A percentile compares a stretch with the other conserved stretches of the same genome.
Conservation (phyloP, 2,888 invertebrate species). For the Lordiphosa fenestrarum region DNA sequence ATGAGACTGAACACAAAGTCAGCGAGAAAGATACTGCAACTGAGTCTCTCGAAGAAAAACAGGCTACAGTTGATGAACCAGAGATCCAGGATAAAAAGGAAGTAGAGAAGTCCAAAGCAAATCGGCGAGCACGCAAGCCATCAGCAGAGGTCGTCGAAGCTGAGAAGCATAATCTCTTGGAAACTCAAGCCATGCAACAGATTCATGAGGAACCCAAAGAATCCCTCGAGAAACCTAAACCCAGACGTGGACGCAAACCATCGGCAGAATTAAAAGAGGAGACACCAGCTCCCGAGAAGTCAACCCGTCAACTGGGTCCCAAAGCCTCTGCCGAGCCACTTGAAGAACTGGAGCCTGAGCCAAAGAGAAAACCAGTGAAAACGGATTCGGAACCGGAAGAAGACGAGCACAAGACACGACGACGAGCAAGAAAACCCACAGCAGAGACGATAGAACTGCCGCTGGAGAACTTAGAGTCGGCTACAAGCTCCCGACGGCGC, state of each 20-base stretch:
- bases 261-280: conserved; percentile 4
- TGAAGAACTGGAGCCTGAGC: conserved; percentile 1
- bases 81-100: background rate
- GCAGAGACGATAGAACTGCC: background rate
- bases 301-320: background rate
- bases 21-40: background rate
- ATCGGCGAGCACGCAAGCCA: conserved; percentile 35
- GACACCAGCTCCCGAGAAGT: background rate
- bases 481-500: conserved; percentile 19
- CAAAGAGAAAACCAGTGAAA: conserved; percentile 1
- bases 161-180: background rate
- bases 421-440: conserved; percentile 9
- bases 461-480: background rate
- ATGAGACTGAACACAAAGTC: too few species aligned
- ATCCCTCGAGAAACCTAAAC: background rate
- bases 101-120: conserved; percentile 11
- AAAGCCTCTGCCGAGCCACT: background rate
- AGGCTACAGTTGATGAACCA: conserved; percentile 1
- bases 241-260: conserved; percentile 29
- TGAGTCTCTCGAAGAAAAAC: background rate
- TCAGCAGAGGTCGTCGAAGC: conserved; percentile 29
- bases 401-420: background rate
- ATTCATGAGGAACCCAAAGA: conserved; percentile 1
- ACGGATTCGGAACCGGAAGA: background rate
- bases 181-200: background rate